These are phyloP conservation scores for Sialia sialis DNA, from an alignment of 2,113 vertebrate genomes.

Conservation along the genomic window DNA sequence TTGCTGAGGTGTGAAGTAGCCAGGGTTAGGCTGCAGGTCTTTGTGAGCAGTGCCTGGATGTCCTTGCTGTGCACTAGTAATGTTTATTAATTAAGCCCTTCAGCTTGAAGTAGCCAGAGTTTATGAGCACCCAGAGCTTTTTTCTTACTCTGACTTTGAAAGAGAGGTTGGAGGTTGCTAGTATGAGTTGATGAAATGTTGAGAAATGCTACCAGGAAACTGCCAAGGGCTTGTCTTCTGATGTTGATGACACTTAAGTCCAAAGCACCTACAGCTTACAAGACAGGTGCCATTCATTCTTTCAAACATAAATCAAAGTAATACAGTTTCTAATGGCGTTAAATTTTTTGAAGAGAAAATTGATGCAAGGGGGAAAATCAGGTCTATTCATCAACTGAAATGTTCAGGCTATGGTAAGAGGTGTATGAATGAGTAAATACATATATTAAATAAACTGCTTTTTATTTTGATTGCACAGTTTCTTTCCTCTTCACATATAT, in stretches of 20 bases:
- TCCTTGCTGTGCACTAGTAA: accelerated
- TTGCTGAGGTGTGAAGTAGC: neutral
- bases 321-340: neutral
- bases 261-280: neutral
- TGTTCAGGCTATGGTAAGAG: neutral
- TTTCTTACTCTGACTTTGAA: neutral
- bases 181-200: neutral
- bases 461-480: neutral
- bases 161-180: neutral
- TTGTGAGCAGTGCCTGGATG: neutral
- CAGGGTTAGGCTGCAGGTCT: neutral
- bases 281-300: neutral
- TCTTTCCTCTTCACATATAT: neutral
- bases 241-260: neutral
- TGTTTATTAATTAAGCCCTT: neutral
- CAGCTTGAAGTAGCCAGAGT: neutral
- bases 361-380: neutral
- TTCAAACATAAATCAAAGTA: neutral
- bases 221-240: neutral
- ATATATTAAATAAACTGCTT: neutral
- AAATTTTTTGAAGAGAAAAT: neutral
- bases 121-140: neutral
- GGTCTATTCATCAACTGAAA: neutral
- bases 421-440: neutral
- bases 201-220: neutral